Base-by-base conservation (phyloP, 2,888 invertebrate species). In the Congeria kusceri region DNA sequence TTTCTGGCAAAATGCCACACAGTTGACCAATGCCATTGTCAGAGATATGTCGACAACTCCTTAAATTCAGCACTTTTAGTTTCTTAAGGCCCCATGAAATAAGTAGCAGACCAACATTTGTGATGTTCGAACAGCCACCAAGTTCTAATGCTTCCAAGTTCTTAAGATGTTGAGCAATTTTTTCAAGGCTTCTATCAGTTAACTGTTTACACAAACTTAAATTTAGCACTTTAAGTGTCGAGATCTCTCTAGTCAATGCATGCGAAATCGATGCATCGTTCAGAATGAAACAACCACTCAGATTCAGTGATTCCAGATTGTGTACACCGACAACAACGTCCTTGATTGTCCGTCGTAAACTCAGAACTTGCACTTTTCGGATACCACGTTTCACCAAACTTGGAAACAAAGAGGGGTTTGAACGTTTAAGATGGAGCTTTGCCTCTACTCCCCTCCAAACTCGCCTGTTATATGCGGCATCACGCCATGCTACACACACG, bases 381-480 rank as follows among this genome's bases (percentile, higher is more conserved):
- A 98, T 97, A 86, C 98, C 98, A 67, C 98, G 95, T 86, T 96
- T 96, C 58, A 97, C 97, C 78, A 98, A 94, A 80, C 97, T 97
- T 29, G 96, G 95, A 94, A 98, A 98, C 73, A 98, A 95, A 87
- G 96, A 96, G 18, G 97, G 96, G 80, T 97, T 96, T 80, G 97
- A 96, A 28, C 93, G 91, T 80, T 97, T 95, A 64, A 98, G 95
- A 93, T 98, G 98, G 82, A 98, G 94, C 88, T 97, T 96, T 0
- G 98, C 98, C 92, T 98, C 97, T 44, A 98, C 97, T 67, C 97
- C 97, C 87, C 97, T 96, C 98, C 98, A 98, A 25, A 98, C 98
- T 53, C 96, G 96, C 88, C 97, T 96, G 89, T 97, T 96, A 94
- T 98, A 98, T 39, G 97, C 96, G 59, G 98, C 98, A 92, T 98